Conservation (phyloP, 2,797 vertebrate genomes). For the Sebastes oblongus region DNA sequence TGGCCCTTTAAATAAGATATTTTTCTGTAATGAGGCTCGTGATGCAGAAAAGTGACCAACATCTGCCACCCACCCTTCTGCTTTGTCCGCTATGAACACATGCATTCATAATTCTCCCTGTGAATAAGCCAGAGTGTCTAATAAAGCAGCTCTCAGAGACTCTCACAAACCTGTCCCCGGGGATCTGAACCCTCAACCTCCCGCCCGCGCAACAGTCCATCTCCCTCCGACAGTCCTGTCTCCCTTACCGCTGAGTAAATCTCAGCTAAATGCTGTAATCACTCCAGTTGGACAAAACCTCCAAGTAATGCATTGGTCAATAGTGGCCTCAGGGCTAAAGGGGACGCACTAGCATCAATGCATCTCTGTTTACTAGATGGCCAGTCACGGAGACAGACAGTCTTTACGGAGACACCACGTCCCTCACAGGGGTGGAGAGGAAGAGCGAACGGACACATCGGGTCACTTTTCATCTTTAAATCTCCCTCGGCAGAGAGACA, state of each 20-base stretch:
- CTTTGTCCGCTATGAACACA: background rate
- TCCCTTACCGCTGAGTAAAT: constrained; percentile 54
- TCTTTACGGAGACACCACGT: constrained; percentile 51
- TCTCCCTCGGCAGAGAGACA: constrained; percentile 47
- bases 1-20: background rate
- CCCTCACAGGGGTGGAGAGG: constrained; percentile 32
- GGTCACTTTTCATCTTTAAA: constrained; percentile 73
- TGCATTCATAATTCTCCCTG: constrained; percentile 31
- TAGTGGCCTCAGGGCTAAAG: constrained; percentile 59
- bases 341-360: constrained; percentile 50
- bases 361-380: constrained; percentile 66
- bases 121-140: constrained; percentile 30
- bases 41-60: background rate
- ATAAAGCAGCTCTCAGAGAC: constrained; percentile 37
- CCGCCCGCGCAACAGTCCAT: constrained; percentile 17
- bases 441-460: constrained; percentile 12
- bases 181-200: constrained; percentile 50
- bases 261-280: constrained; percentile 67
- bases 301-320: constrained; percentile 64
- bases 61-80: background rate
- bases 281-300: constrained; percentile 70
- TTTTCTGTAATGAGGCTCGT: background rate
- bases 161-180: constrained; percentile 14
- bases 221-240: constrained; percentile 36
- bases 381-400: constrained; percentile 44